Evolutionary conservation across 2,113 vertebrate species (phyloP).

Genomic region (Cryptotis parvus): DNA sequence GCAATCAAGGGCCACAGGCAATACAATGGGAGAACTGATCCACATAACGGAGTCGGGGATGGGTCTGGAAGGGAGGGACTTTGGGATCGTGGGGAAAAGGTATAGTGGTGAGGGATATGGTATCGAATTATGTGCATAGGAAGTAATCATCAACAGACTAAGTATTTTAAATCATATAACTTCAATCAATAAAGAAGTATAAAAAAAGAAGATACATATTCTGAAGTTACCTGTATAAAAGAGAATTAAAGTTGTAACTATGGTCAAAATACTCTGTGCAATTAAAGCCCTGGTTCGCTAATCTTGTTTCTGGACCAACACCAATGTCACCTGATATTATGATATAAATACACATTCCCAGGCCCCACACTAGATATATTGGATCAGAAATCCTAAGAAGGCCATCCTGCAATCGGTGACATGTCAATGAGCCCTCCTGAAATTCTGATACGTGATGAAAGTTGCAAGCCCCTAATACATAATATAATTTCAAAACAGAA

Average conservation of each 20-base stretch:
- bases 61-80: no score
- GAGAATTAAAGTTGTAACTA: conserved; percentile 28
- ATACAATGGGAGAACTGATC: no score
- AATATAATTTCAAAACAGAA: background rate
- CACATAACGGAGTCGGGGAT: no score
- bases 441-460: background rate
- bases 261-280: conserved; percentile 24
- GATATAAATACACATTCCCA: conserved; percentile 19
- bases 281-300: background rate
- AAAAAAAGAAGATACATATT: background rate
- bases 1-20: no score
- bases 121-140: no score
- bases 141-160: no score
- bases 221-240: conserved; percentile 11
- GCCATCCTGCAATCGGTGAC: background rate
- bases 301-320: background rate
- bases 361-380: background rate
- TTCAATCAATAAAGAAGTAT: no score
- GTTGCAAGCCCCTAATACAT: background rate
- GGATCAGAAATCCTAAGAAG: background rate
- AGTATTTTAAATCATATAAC: no score
- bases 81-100: no score
- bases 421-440: background rate
- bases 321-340: background rate
- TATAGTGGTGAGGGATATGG: no score